Evolutionary conservation across 2,113 vertebrate species (phyloP).

Genomic region (Manacus vitellinus): DNA sequence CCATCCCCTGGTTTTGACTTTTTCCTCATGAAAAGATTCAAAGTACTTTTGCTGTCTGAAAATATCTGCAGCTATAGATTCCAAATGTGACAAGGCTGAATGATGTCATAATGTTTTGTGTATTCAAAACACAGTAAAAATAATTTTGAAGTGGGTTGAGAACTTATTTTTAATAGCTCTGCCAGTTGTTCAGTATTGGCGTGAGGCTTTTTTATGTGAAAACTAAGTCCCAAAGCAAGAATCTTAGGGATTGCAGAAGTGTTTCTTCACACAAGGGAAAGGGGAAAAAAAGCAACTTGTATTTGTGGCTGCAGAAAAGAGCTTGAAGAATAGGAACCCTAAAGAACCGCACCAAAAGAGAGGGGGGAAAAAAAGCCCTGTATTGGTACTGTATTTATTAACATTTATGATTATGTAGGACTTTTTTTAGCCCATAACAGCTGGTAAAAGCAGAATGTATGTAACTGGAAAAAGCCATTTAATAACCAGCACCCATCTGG

Average conservation of each 20-base stretch:
- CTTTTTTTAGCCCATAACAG: not conserved
- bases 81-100: not conserved
- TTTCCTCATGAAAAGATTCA: not conserved
- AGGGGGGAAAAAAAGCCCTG: fast-evolving
- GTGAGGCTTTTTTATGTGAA: not conserved
- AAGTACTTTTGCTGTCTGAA: not conserved
- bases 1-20: not conserved
- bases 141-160: not conserved
- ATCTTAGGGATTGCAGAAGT: not conserved
- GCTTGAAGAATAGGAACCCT: not conserved
- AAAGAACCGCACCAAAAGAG: not conserved
- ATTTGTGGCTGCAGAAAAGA: not conserved
- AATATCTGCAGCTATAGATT: fast-evolving
- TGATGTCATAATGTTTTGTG: not conserved
- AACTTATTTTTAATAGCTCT: not conserved
- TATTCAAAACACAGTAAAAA: not conserved
- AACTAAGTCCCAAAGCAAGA: not conserved
- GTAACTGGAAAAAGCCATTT: not conserved
- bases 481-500: not conserved
- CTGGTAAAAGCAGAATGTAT: not conserved
- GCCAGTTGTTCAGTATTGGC: not conserved
- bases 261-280: not conserved
- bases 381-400: not conserved
- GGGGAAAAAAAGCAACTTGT: fast-evolving
- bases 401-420: not conserved